Evolutionary conservation across 2,113 vertebrate genomes (phyloP), one percentile per base, ranked within the genome.

Genomic region (Nothocercus julius): DNA sequence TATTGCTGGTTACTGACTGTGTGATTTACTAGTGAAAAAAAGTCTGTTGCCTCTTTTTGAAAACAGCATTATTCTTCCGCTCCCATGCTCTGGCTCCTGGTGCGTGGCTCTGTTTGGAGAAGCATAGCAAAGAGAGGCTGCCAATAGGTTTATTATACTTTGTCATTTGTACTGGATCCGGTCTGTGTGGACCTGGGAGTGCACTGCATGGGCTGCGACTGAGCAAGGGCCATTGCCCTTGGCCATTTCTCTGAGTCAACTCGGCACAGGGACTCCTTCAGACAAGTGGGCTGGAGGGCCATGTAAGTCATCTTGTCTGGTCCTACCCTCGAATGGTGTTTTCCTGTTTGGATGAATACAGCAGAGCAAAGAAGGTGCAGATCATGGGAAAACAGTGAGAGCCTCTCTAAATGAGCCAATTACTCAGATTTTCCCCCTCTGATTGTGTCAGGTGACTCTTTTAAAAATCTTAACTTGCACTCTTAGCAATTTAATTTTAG

Each of bases 401-500:
- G 89, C 32, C 38, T 88, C 90, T 53, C 73, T 90, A 5, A 0
- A 86, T n/a, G 76, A 96, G 80, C 80, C 38, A 81, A 62, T 88
- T 94, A 87, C 94, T 96, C 94, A 95, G 89, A 83, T 16, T 92
- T 96, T 94, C 90, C 87, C 67, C 56, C 68, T 94, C 85, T 72
- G 68, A 91, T 36, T 84, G n/a, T 87, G 87, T 96, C 94, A 97
- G 94, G 87, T 96, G 82, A 85, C 95, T 96, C 91, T 87, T 85
- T 92, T 82, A 73, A 81, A 92, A 96, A 75, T 73, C 58, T 85
- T 68, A 92, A 94, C 69, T 93, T 92, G 81, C 79, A 72, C 79
- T 91, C 73, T 85, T 96, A 64, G 42, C 85, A 95, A 90, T 95
- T 95, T 95, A 93, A 96, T 96, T 96, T 95, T 96, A 95, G 91